These are phyloP conservation scores for Triplophysa siluroides DNA, from an alignment of 2,113 vertebrate genomes.

Conservation along the genomic window DNA sequence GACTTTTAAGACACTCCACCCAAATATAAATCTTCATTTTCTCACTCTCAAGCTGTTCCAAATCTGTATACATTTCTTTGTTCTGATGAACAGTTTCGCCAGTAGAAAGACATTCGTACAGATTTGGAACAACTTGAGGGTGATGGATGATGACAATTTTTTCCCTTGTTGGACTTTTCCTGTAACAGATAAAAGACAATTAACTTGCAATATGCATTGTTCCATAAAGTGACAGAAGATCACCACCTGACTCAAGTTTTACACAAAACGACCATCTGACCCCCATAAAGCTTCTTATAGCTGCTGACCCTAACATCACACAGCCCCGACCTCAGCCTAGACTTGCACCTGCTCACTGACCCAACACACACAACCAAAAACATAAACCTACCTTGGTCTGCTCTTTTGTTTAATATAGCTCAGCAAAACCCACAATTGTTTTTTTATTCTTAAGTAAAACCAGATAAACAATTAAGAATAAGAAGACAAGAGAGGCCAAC, in stretches of 20 bases:
- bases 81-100: too few relatives aligned
- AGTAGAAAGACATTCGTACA: too few relatives aligned
- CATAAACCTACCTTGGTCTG: background rate
- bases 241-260: background rate
- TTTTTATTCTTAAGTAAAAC: background rate
- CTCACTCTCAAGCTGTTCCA: too few relatives aligned
- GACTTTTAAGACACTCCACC: too few relatives aligned
- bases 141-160: too few relatives aligned
- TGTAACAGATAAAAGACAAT: too few relatives aligned
- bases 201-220: too few relatives aligned
- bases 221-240: background rate
- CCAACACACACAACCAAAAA: background rate
- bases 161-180: too few relatives aligned
- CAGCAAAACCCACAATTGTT: background rate
- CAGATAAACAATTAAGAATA: background rate
- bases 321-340: background rate
- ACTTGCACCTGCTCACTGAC: conserved; percentile 21
- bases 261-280: background rate
- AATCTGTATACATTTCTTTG: too few relatives aligned
- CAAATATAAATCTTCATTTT: too few relatives aligned
- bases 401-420: background rate
- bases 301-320: background rate
- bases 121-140: too few relatives aligned
- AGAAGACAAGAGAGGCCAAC: background rate
- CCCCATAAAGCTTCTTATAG: conserved; percentile 26